phyloP scores from a whole-genome alignment of 2,113 vertebrate genomes.

The Tupaia chinensis region DNA sequence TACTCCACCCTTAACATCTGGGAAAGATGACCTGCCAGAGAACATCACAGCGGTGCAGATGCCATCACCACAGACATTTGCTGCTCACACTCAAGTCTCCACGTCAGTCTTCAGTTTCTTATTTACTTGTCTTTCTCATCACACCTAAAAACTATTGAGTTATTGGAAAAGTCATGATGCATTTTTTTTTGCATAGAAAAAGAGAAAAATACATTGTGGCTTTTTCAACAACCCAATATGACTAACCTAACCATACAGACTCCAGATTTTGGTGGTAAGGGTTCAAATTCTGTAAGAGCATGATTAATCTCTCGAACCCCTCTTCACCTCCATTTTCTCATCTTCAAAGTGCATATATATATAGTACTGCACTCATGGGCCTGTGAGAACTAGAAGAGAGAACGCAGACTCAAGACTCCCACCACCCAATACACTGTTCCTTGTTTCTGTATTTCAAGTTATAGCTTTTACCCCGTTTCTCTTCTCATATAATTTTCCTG shows the following conservation, averaged over 20 bases:
- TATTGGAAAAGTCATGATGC: no score
- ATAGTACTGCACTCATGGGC: not conserved
- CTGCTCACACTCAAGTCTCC: not conserved
- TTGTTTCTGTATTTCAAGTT: not conserved
- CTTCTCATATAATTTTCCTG: constrained; percentile 28
- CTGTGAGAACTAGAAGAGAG: not conserved
- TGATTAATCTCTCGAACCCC: not conserved
- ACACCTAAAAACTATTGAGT: not conserved
- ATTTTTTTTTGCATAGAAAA: no score
- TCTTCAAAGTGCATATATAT: constrained; percentile 20
- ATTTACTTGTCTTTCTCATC: not conserved
- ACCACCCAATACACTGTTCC: not conserved
- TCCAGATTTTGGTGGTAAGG: not conserved
- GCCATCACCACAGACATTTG: not conserved
- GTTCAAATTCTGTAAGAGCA: not conserved
- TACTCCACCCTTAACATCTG: not conserved
- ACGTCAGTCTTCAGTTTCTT: constrained; percentile 11
- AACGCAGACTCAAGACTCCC: not conserved
- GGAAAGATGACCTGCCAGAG: not conserved
- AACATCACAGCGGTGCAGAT: not conserved
- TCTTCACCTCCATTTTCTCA: not conserved
- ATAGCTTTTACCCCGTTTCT: not conserved
- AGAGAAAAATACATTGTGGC: no score
- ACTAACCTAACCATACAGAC: not conserved
- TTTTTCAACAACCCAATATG: no score